phyloP scores from a whole-genome alignment of 2,888 invertebrate genomes.

The Idaea dimidiata region DNA sequence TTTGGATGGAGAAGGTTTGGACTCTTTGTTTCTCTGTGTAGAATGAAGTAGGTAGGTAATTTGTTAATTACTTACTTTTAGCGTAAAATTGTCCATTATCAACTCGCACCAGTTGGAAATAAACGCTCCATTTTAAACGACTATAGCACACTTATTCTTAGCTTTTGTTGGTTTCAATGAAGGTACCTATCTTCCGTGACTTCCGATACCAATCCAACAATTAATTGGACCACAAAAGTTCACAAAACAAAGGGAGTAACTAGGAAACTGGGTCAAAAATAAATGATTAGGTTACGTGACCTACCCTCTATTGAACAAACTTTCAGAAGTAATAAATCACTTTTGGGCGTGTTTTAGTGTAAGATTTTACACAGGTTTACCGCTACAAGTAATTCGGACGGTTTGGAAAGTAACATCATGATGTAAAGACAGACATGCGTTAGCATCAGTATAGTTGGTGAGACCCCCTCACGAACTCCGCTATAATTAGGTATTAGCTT shows the following conservation, averaged over 20 bases:
- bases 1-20: too few species aligned
- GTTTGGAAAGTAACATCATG: not conserved
- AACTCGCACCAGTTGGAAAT: constrained; percentile 28
- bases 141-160: not conserved
- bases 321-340: constrained; percentile 5
- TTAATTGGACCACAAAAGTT: constrained; percentile 20
- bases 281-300: constrained; percentile 8
- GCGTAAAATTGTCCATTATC: constrained; percentile 50
- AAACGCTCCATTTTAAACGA: constrained; percentile 15
- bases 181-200: not conserved
- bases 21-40: too few species aligned
- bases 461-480: too few species aligned
- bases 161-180: not conserved
- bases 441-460: too few species aligned
- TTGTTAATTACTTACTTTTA: constrained; percentile 27
- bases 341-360: not conserved
- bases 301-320: constrained; percentile 25
- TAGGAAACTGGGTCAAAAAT: constrained; percentile 50
- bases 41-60: too few species aligned
- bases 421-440: too few species aligned
- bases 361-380: not conserved
- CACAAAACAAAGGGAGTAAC: constrained; percentile 39
- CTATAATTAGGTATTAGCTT: too few species aligned
- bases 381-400: not conserved
- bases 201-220: not conserved